Evolutionary conservation across 2,888 invertebrate species (phyloP).

Genomic region (Xanthia icteritia): DNA sequence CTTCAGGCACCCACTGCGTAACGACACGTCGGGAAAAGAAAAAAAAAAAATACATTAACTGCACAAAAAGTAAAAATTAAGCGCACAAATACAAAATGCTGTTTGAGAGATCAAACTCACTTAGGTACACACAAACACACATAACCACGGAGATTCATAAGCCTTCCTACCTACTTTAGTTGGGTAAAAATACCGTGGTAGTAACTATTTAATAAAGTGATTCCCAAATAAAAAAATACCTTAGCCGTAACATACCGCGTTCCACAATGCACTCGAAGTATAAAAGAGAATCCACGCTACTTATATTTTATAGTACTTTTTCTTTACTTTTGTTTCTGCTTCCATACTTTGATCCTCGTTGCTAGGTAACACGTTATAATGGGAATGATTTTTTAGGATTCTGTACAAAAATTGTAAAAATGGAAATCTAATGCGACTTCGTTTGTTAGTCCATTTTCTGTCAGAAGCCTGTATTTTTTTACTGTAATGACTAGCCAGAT

Average conservation of each 20-base stretch:
- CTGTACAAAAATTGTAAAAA: not conserved
- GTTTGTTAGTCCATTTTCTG: not conserved
- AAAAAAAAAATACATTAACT: not conserved
- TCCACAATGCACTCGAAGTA: conserved; percentile 40
- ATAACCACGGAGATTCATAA: not conserved
- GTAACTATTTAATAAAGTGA: not conserved
- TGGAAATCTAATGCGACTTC: no score
- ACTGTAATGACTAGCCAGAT: not conserved
- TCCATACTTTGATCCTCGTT: conserved; percentile 32
- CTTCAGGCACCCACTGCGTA: not conserved
- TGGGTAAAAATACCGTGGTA: not conserved
- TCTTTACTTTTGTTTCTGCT: conserved; percentile 6
- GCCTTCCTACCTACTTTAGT: not conserved
- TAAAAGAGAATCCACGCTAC: conserved; percentile 24
- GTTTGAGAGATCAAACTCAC: not conserved
- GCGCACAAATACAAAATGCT: no score
- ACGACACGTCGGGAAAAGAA: not conserved
- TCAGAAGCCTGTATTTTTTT: not conserved
- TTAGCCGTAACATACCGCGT: not conserved
- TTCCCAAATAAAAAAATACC: conserved; percentile 19
- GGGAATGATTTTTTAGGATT: conserved; percentile 3
- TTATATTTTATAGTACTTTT: conserved; percentile 20
- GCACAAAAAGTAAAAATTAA: no score
- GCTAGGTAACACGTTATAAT: conserved; percentile 39
- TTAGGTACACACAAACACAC: not conserved